Conservation (phyloP, 2,797 vertebrate species). For the Ataeniobius toweri region DNA sequence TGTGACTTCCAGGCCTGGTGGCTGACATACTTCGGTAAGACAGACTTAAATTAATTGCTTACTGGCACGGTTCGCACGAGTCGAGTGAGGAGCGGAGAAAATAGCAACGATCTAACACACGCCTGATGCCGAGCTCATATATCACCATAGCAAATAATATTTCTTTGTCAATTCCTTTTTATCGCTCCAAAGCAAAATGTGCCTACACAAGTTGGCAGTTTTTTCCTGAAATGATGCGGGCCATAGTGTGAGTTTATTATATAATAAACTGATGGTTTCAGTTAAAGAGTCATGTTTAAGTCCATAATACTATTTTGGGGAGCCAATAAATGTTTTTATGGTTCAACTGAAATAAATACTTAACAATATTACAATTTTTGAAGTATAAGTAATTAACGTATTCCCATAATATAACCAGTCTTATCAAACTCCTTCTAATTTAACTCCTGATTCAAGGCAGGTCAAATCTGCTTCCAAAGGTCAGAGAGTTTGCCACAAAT, state of each 20-base stretch:
- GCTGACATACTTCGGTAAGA: conserved; percentile 87
- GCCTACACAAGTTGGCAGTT: conserved; percentile 13
- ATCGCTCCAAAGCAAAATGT: conserved; percentile 32
- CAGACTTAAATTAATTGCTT: conserved; percentile 40
- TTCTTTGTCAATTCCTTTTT: conserved; percentile 31
- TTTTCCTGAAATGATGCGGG: not conserved
- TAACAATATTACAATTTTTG: too few relatives aligned
- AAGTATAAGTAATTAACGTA: too few relatives aligned
- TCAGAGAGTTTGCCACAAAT: too few relatives aligned
- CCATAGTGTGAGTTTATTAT: conserved; percentile 6
- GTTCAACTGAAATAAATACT: too few relatives aligned
- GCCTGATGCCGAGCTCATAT: conserved; percentile 28
- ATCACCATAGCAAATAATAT: conserved; percentile 33
- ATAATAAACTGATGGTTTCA: not conserved
- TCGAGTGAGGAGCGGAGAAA: conserved; percentile 10
- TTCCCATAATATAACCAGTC: too few relatives aligned
- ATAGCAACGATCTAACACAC: conserved; percentile 26
- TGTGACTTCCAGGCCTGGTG: conserved; percentile 87
- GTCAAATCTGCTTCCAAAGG: too few relatives aligned
- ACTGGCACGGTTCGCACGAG: conserved; percentile 14
- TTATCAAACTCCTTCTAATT: too few relatives aligned
- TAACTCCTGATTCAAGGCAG: too few relatives aligned
- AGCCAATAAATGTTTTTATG: too few relatives aligned
- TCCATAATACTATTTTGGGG: not conserved
- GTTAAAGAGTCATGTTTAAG: not conserved